These are phyloP conservation scores for Dolichopus griseipennis DNA, from an alignment of 2,888 invertebrate species.

Conservation along the genomic window DNA sequence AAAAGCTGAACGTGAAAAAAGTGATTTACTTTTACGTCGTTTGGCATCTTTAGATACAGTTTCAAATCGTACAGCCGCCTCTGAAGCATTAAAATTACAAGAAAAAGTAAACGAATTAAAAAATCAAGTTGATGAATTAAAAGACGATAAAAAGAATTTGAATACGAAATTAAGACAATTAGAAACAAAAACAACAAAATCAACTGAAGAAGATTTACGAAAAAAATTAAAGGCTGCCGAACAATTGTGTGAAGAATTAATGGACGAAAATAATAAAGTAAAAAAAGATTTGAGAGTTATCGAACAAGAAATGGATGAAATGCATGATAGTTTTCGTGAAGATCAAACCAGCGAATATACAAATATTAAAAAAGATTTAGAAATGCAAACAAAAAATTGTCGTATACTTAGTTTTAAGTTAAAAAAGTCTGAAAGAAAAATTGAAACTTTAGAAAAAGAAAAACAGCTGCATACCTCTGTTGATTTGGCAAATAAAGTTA, in stretches of 20 bases:
- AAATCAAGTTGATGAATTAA: constrained; percentile 67
- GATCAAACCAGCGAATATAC: constrained; percentile 96
- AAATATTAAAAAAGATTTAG: constrained; percentile 86
- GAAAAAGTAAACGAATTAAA: constrained; percentile 80
- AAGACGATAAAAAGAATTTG: constrained; percentile 69
- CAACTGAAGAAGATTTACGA: constrained; percentile 58
- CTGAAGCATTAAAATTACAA: constrained; percentile 69
- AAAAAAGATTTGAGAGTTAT: constrained; percentile 86
- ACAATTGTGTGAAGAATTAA: constrained; percentile 81
- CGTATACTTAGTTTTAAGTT: constrained; percentile 95
- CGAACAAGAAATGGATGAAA: constrained; percentile 96
- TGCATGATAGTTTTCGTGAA: constrained; percentile 95
- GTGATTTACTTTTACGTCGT: constrained; percentile 69
- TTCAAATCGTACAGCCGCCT: constrained; percentile 64
- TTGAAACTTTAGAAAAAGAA: constrained; percentile 79
- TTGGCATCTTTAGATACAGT: constrained; percentile 70
- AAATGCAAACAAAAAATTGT: constrained; percentile 96
- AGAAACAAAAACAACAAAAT: constrained; percentile 45
- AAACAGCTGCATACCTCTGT: constrained; percentile 57
- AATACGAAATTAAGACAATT: constrained; percentile 63
- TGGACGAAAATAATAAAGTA: constrained; percentile 93
- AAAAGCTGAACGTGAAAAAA: constrained; percentile 76
- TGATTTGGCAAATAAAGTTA: constrained; percentile 59
- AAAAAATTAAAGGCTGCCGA: constrained; percentile 84
- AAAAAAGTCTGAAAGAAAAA: constrained; percentile 85